Conservation (phyloP, 2,888 invertebrate species). For the Osedax frankpressi region DNA sequence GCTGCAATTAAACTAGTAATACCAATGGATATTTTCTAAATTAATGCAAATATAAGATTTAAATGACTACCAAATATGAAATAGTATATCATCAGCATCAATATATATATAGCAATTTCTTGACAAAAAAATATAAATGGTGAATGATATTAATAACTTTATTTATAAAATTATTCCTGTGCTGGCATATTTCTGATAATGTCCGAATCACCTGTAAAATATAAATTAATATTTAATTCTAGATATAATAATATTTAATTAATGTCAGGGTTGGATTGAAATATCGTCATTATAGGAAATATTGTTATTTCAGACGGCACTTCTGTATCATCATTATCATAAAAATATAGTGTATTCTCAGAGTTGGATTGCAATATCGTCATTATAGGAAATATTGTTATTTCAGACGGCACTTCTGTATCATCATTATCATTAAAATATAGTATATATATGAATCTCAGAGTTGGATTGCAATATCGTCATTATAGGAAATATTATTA, state of each 20-base stretch:
- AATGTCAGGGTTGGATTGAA: neutral
- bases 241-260: neutral
- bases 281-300: neutral
- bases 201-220: conserved; percentile 31
- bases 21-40: no score
- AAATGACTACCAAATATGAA: no score
- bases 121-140: no score
- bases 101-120: no score
- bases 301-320: neutral
- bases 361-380: neutral
- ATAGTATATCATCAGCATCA: no score
- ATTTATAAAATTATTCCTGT: no score
- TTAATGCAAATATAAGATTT: no score
- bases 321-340: neutral
- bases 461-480: neutral
- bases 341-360: neutral
- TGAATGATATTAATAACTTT: no score
- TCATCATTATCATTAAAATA: neutral
- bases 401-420: neutral
- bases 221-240: neutral
- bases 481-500: neutral
- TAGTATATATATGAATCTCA: neutral
- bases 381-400: neutral
- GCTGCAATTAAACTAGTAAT: no score
- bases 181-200: neutral